A percentile compares a stretch with the other conserved stretches of the same genome.
Conservation (phyloP, 1,140 invertebrate species). For the Sarcophaga peregrina region DNA sequence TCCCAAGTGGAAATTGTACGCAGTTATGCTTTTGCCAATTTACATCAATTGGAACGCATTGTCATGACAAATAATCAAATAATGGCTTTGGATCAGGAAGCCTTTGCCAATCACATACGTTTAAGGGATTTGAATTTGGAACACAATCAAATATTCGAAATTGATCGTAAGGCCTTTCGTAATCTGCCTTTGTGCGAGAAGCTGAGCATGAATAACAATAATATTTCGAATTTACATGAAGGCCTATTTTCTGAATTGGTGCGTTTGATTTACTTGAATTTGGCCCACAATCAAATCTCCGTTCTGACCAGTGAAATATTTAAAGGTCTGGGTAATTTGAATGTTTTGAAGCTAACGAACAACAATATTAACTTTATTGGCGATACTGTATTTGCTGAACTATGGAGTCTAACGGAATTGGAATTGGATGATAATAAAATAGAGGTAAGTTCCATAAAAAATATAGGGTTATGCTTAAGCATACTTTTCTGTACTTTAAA, state of each 20-base stretch:
- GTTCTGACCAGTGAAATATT: constrained; percentile 78
- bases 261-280: constrained; percentile 74
- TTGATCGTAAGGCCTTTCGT: constrained; percentile 77
- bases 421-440: constrained; percentile 79
- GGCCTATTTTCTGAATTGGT: constrained; percentile 76
- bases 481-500: too few species aligned
- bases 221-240: constrained; percentile 78
- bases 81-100: constrained; percentile 71
- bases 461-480: too few species aligned
- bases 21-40: constrained; percentile 77
- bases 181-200: constrained; percentile 76
- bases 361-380: constrained; percentile 79
- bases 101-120: constrained; percentile 75
- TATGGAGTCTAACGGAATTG: constrained; percentile 77
- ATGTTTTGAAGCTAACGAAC: constrained; percentile 74
- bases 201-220: constrained; percentile 77
- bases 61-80: constrained; percentile 77
- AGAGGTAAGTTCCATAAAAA: constrained; percentile 59
- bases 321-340: constrained; percentile 74
- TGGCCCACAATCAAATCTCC: constrained; percentile 77
- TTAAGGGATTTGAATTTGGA: constrained; percentile 76
- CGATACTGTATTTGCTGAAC: constrained; percentile 79
- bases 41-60: constrained; percentile 75
- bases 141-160: constrained; percentile 77
- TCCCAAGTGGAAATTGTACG: constrained; percentile 75